Evolutionary conservation across 1,140 invertebrate genomes (phyloP).

Genomic region (Acromyrmex charruanus): DNA sequence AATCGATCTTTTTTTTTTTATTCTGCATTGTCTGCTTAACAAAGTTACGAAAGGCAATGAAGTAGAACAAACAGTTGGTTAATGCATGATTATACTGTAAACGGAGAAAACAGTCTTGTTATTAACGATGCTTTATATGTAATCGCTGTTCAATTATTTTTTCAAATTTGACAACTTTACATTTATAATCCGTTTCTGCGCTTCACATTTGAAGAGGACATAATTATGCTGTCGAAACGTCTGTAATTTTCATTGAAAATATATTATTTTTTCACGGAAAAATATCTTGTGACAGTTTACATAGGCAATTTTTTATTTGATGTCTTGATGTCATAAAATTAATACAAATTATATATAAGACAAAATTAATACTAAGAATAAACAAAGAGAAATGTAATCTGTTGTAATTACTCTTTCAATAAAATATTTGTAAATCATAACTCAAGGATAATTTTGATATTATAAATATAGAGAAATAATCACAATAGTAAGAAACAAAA

Average conservation of each 20-base stretch:
- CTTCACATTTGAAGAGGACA: background rate
- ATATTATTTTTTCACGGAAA: too few relatives aligned
- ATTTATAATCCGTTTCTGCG: too few relatives aligned
- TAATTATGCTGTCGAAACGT: too few relatives aligned
- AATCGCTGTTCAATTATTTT: too few relatives aligned
- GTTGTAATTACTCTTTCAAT: background rate
- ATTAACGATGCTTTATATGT: too few relatives aligned
- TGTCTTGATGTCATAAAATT: background rate
- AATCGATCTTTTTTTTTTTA: conserved; percentile 33
- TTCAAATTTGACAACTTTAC: too few relatives aligned
- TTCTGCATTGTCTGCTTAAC: background rate
- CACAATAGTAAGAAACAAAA: background rate
- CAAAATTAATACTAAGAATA: background rate
- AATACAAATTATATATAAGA: background rate
- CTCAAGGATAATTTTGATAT: background rate
- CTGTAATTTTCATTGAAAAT: too few relatives aligned
- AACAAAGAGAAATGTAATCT: background rate
- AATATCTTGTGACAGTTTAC: too few relatives aligned
- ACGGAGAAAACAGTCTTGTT: too few relatives aligned
- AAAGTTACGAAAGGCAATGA: conserved; percentile 2
- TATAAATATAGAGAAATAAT: background rate
- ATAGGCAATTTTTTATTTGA: background rate
- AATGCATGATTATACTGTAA: background rate
- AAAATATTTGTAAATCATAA: conserved; percentile 1
- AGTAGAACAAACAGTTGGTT: background rate